Percentiles rank a stretch among this genome's conserved stretches.
phyloP scores from a whole-genome alignment of 64 coral and sea anemone genomes.

The Pachyseris speciosa region DNA sequence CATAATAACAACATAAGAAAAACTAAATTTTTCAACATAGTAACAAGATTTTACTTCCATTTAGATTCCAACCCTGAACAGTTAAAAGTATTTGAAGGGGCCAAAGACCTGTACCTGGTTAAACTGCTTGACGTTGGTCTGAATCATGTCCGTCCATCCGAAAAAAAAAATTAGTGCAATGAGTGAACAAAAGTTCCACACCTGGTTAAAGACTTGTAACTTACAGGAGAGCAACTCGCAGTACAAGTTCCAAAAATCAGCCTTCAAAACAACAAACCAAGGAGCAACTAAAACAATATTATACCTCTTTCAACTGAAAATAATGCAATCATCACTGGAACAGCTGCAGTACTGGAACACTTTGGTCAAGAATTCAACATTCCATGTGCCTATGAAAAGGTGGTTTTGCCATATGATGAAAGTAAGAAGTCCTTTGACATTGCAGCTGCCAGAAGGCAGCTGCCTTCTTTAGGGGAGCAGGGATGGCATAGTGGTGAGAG shows the following conservation, averaged over 20 bases:
- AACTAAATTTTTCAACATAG: too few species aligned
- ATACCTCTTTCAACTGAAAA: constrained; percentile 50
- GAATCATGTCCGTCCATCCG: too few species aligned
- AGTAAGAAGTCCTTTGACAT: constrained; percentile 14
- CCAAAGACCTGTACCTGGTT: too few species aligned
- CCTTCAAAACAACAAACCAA: background rate
- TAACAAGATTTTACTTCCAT: too few species aligned
- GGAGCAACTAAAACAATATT: background rate
- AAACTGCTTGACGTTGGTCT: too few species aligned
- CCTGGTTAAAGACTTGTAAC: background rate
- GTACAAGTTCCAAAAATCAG: too few species aligned
- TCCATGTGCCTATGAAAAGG: constrained; percentile 37
- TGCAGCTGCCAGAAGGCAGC: background rate
- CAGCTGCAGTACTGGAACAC: constrained; percentile 45
- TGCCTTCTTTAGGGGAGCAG: too few species aligned
- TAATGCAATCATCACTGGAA: constrained; percentile 41
- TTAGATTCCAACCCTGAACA: background rate
- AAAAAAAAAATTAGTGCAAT: background rate
- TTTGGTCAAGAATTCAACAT: constrained; percentile 58
- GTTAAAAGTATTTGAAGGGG: too few species aligned
- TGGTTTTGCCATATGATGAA: constrained; percentile 42
- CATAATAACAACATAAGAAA: too few species aligned
- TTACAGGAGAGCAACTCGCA: background rate
- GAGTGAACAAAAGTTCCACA: constrained; percentile 34
- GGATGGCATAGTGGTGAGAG: too few species aligned